Evolutionary conservation across 2,113 vertebrate species (phyloP).

Genomic region (Percopsis transmontana): DNA sequence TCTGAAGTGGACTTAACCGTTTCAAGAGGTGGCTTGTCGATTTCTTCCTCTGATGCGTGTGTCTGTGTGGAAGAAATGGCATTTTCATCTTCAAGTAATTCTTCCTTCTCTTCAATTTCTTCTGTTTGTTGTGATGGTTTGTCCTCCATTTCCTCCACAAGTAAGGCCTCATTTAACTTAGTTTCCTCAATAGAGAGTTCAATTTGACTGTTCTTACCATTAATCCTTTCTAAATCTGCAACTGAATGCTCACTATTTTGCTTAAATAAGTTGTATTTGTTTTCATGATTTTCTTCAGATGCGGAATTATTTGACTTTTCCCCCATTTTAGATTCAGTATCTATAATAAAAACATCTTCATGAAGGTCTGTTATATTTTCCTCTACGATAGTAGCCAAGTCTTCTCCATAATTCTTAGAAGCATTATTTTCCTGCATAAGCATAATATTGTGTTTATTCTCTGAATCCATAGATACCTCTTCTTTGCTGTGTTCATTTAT

Average conservation of each 20-base stretch:
- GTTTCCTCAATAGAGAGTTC: slow-evolving; percentile 18
- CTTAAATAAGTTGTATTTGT: slow-evolving; percentile 16
- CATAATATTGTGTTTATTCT: background rate
- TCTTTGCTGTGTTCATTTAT: no score
- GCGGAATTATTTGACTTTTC: background rate
- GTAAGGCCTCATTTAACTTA: slow-evolving; percentile 16
- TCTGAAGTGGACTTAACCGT: slow-evolving; percentile 17
- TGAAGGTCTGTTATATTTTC: slow-evolving; percentile 15
- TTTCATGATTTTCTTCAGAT: slow-evolving; percentile 40
- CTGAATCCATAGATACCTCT: no score
- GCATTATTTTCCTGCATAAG: slow-evolving; percentile 3
- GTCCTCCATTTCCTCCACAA: background rate
- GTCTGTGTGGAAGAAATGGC: slow-evolving; percentile 64
- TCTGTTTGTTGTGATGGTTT: slow-evolving; percentile 9
- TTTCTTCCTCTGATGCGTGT: background rate
- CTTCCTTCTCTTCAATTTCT: slow-evolving; percentile 54
- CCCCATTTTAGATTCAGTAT: slow-evolving; percentile 16
- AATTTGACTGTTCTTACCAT: background rate
- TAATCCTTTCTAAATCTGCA: slow-evolving; percentile 23
- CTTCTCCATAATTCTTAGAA: slow-evolving; percentile 9
- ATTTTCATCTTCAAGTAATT: slow-evolving; percentile 92
- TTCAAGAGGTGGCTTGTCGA: slow-evolving; percentile 8
- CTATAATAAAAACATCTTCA: background rate
- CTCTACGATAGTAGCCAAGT: slow-evolving; percentile 3
- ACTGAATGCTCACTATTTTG: background rate